Conservation (phyloP, 2,888 invertebrate species). For the Drosophila putrida region DNA sequence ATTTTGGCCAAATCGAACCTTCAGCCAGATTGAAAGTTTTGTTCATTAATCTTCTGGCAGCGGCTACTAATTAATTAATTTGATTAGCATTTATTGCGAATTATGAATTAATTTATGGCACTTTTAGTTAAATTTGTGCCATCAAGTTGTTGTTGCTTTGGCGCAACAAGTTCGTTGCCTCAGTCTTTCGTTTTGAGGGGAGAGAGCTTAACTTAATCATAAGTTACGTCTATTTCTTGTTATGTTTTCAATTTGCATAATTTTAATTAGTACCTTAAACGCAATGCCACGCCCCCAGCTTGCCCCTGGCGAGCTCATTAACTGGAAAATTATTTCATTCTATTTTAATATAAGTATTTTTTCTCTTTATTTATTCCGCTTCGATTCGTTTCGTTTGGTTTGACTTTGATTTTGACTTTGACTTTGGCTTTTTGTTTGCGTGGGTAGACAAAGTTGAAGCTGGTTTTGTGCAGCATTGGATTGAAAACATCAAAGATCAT, state of each 20-base stretch:
- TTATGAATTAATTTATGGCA: slow-evolving; percentile 75
- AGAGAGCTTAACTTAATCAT: slow-evolving; percentile 25
- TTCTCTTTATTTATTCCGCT: neutral
- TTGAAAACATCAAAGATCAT: slow-evolving; percentile 49
- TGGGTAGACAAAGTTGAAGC: slow-evolving; percentile 35
- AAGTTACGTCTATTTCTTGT: slow-evolving; percentile 46
- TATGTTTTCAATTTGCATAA: slow-evolving; percentile 64
- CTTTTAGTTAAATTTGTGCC: slow-evolving; percentile 7
- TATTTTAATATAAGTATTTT: neutral
- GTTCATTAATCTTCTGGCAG: slow-evolving; percentile 63
- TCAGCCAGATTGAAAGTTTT: slow-evolving; percentile 2
- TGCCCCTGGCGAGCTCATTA: slow-evolving; percentile 25
- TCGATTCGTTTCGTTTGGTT: slow-evolving; percentile 17
- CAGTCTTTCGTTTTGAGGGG: slow-evolving; percentile 52
- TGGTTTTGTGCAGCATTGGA: slow-evolving; percentile 25
- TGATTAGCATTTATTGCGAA: slow-evolving; percentile 74
- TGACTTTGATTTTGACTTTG: slow-evolving; percentile 10
- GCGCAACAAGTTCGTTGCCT: slow-evolving; percentile 66
- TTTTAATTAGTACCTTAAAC: slow-evolving; percentile 58
- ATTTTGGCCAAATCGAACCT: slow-evolving; percentile 1
- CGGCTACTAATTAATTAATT: slow-evolving; percentile 74
- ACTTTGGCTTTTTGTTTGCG: slow-evolving; percentile 28
- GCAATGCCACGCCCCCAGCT: slow-evolving; percentile 60
- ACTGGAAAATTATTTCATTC: slow-evolving; percentile 15
- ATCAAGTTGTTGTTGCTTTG: slow-evolving; percentile 61